Evolutionary conservation across 2,797 vertebrate species (phyloP).

Genomic region (Brachyalestes nurse): DNA sequence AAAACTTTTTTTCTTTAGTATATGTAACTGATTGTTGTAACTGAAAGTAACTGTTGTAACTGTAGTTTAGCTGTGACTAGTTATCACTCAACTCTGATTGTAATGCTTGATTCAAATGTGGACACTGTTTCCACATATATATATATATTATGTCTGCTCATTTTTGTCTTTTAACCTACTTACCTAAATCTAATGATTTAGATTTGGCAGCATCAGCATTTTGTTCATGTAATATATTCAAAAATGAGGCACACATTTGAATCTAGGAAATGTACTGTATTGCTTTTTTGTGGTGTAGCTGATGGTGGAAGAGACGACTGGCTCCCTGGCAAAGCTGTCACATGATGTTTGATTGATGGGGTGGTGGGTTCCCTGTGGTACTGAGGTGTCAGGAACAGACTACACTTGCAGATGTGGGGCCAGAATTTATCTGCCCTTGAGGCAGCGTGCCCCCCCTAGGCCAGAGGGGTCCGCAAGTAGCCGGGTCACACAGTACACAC

Average conservation of each 20-base stretch:
- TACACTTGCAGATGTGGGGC: not conserved
- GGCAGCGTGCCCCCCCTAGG: constrained; percentile 7
- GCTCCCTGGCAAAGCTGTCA: not conserved
- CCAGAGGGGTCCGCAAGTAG: constrained; percentile 20
- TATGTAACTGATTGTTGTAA: too few relatives aligned
- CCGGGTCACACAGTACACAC: constrained; percentile 8
- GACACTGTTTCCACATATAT: not conserved
- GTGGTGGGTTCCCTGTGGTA: constrained; percentile 9
- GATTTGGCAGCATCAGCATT: too few relatives aligned
- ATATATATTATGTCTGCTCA: not conserved
- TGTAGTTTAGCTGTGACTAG: too few relatives aligned
- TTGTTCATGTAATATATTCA: too few relatives aligned
- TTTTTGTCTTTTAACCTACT: not conserved
- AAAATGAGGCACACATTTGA: not conserved
- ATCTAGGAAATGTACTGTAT: not conserved
- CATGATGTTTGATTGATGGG: constrained; percentile 26
- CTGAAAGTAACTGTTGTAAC: too few relatives aligned
- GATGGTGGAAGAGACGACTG: not conserved
- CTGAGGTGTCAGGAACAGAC: not conserved
- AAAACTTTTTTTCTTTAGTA: too few relatives aligned
- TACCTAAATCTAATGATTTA: too few relatives aligned
- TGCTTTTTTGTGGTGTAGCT: not conserved
- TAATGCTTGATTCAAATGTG: not conserved
- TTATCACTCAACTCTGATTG: too few relatives aligned
- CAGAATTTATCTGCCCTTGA: constrained; percentile 17